Conservation (phyloP, 1,140 invertebrate genomes). For the Arctopsyche grandis region DNA sequence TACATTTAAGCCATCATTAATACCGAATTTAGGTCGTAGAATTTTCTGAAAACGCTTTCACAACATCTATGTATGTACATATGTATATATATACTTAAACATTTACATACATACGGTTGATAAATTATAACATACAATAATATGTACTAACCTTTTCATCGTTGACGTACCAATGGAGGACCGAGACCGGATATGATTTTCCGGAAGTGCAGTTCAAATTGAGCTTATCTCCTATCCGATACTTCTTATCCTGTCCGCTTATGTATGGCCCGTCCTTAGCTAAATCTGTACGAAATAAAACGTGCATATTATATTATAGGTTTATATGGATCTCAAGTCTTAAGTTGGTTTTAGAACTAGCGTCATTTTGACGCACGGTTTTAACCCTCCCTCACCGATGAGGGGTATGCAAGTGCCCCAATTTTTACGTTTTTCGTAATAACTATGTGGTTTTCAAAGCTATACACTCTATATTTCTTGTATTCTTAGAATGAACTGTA, state of each 20-base stretch:
- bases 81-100: slow-evolving; percentile 24
- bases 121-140: not conserved
- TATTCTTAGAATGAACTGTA: no score
- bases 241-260: slow-evolving; percentile 79
- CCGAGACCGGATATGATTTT: slow-evolving; percentile 80
- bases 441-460: no score
- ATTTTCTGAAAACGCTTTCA: not conserved
- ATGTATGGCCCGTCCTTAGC: slow-evolving; percentile 82
- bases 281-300: slow-evolving; percentile 70
- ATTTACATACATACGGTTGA: not conserved
- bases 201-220: slow-evolving; percentile 86
- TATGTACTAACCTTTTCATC: slow-evolving; percentile 74
- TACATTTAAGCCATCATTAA: no score
- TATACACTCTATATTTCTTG: no score
- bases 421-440: no score
- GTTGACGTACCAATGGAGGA: slow-evolving; percentile 85
- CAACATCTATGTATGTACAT: not conserved
- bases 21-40: no score
- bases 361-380: not conserved
- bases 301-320: slow-evolving; percentile 24
- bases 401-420: not conserved
- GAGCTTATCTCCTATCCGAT: slow-evolving; percentile 82
- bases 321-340: no score
- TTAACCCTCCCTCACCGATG: not conserved
- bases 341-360: not conserved